Evolutionary conservation across 1,140 invertebrate genomes (phyloP).

Genomic region (Lepidurus arcticus): DNA sequence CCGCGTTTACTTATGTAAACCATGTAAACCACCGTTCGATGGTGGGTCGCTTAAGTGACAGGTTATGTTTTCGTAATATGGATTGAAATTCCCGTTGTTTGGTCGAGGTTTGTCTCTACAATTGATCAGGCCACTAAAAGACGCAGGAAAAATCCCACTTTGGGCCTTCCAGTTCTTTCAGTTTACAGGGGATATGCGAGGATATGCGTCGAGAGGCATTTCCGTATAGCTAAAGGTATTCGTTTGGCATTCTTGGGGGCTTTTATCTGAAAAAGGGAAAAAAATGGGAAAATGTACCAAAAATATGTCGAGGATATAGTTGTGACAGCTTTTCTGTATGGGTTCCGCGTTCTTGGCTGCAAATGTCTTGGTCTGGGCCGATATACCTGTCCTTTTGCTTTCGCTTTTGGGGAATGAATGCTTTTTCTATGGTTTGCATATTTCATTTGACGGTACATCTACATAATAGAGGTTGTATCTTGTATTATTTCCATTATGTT

Average conservation of each 20-base stretch:
- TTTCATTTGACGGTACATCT: conserved; percentile 9
- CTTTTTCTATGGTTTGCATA: neutral
- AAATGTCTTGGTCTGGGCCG: neutral
- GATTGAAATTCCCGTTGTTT: neutral
- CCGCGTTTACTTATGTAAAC: too few species aligned
- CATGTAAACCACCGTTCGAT: neutral
- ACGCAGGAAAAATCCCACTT: neutral
- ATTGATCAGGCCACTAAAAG: neutral
- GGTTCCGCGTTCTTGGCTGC: neutral
- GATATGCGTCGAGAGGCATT: conserved; percentile 7
- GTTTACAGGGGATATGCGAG: neutral
- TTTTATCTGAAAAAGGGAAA: neutral
- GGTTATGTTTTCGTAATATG: neutral
- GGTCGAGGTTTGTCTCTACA: neutral
- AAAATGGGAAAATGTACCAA: neutral
- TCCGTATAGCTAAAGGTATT: neutral
- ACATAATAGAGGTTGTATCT: conserved; percentile 19
- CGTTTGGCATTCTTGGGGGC: neutral
- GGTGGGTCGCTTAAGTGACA: neutral
- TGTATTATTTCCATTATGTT: neutral
- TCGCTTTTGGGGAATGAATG: neutral
- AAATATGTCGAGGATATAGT: neutral
- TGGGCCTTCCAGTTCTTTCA: neutral
- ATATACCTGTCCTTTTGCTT: neutral
- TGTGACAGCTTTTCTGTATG: neutral